Base-by-base conservation (phyloP, 2,797 vertebrate species). In the Anniella stebbinsi region DNA sequence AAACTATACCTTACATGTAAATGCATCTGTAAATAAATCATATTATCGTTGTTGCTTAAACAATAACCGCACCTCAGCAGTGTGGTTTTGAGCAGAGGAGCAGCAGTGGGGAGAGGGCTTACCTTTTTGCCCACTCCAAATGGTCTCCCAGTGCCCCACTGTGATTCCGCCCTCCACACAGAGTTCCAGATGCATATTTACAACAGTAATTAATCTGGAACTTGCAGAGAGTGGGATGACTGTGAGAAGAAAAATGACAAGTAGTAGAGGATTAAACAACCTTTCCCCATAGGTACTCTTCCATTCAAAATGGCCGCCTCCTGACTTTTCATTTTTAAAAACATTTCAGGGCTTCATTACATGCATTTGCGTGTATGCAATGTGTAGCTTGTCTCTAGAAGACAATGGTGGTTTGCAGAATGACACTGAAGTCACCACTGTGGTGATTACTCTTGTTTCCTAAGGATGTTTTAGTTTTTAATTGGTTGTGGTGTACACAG, bases 401-500 rank as follows among this genome's bases (percentile, higher is more conserved):
- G 60, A 6, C 48, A 73, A 18, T 82, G 66, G 25, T 41, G 78
- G n/a, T 33, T 57, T 88, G 51, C 28, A 51, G 45, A 30, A 63
- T 60, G 54, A 69, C 48, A 57, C 25, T 69, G 51, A 63, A 17
- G 2, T 17, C 51, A 81, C 3, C 17, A 13, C 36, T 87, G 87
- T 11, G 41, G 57, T 38, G 83, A 45, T 0, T 81, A 0, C 28
- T 70, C 72, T 41, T 60, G 80, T 70, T 87, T 92, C 81, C 85
- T 28, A n/a, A 21, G 4, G 28, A 94, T 73, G 57, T 87, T 80
- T 76, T 87, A 86, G 15, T 69, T 91, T 91, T 92, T 81, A 6
- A 6, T 73, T 80, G 70, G 41, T 69, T 67, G 25, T 33, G 48
- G 10, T 76, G 21, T 38, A 93, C 36, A 41, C 90, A 90, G 70